Conservation (phyloP, 2,888 invertebrate genomes). For the Syrphus vitripennis region DNA sequence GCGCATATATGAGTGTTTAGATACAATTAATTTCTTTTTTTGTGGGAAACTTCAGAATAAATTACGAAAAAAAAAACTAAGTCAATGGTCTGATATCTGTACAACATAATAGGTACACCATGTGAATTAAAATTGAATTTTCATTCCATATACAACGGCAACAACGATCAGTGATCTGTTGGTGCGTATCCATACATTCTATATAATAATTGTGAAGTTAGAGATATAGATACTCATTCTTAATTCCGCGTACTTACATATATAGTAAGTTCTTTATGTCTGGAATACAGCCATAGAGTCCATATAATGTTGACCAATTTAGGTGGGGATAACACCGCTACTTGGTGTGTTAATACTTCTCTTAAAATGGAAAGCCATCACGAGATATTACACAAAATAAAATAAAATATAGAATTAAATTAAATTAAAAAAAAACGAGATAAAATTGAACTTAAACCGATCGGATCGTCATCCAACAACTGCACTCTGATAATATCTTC, state of each 20-base stretch:
- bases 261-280: constrained; percentile 18
- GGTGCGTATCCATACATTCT: constrained; percentile 15
- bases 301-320: constrained; percentile 15
- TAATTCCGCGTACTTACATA: background rate
- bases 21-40: constrained; percentile 21
- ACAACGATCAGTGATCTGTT: background rate
- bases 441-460: constrained; percentile 35
- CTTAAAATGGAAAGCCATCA: constrained; percentile 53
- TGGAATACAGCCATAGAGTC: constrained; percentile 25
- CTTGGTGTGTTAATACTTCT: constrained; percentile 1
- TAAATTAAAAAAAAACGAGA: constrained; percentile 31
- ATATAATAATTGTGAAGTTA: background rate
- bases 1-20: constrained; percentile 1
- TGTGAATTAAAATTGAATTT: constrained; percentile 51
- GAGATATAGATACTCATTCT: constrained; percentile 16
- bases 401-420: constrained; percentile 7
- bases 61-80: constrained; percentile 40
- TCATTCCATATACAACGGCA: no score
- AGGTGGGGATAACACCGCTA: constrained; percentile 45
- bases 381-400: background rate
- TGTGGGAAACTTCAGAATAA: constrained; percentile 31
- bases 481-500: constrained; percentile 1
- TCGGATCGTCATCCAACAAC: background rate
- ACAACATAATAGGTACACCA: background rate
- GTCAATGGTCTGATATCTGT: constrained; percentile 45